Conservation (phyloP, 2,113 vertebrate species). For the Sapajus apella region DNA sequence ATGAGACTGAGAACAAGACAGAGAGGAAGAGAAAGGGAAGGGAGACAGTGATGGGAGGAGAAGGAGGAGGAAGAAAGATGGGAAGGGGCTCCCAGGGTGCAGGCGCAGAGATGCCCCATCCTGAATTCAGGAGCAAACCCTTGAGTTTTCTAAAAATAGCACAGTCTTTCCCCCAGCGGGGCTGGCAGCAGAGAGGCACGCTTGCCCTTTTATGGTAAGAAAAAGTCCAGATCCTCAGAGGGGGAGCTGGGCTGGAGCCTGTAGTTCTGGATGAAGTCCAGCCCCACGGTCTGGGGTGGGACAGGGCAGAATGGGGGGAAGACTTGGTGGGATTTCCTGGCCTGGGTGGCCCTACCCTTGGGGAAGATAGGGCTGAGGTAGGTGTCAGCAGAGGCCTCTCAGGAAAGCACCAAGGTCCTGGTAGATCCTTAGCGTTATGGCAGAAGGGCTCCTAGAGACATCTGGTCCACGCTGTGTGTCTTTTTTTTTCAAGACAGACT, state of each 20-base stretch:
- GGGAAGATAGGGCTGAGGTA: background rate
- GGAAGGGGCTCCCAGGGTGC: background rate
- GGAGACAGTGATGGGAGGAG: background rate
- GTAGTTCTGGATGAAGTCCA: constrained; percentile 72
- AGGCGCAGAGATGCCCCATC: constrained; percentile 71
- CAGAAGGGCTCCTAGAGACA: background rate
- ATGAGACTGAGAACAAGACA: background rate
- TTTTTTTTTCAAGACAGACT: too few relatives aligned
- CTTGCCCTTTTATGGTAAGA: constrained; percentile 90
- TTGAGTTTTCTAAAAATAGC: constrained; percentile 88
- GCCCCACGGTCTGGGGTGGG: constrained; percentile 70
- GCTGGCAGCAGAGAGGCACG: constrained; percentile 67
- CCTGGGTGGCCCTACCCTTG: background rate
- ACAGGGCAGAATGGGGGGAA: background rate
- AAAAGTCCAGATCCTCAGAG: constrained; percentile 80
- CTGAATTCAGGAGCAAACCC: constrained; percentile 82
- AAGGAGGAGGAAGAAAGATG: background rate
- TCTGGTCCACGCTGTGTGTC: background rate
- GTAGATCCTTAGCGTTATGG: background rate
- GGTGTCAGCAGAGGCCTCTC: background rate
- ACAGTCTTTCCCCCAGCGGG: constrained; percentile 84
- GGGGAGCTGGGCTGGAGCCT: constrained; percentile 78
- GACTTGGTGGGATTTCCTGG: constrained; percentile 20
- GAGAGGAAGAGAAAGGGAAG: background rate
- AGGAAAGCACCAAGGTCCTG: background rate